These are phyloP conservation scores for Ostrea denselamellosa DNA, from an alignment of 1,140 invertebrate species.

Conservation along the genomic window DNA sequence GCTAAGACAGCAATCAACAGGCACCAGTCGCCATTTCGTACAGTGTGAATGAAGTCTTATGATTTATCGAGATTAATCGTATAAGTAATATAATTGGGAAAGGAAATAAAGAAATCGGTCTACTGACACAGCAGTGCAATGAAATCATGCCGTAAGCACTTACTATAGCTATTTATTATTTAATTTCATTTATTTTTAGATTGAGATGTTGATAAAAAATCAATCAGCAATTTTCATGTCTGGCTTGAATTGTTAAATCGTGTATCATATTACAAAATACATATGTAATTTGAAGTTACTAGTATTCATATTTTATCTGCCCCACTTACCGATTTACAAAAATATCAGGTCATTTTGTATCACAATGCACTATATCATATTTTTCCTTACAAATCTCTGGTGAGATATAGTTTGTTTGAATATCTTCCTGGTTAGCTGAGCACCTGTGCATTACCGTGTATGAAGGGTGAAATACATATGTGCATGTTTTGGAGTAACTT, in stretches of 20 bases:
- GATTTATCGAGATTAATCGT: slow-evolving; percentile 1
- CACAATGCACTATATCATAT: not conserved
- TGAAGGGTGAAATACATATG: too few relatives aligned
- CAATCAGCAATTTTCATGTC: not conserved
- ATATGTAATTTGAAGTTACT: not conserved
- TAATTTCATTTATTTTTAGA: slow-evolving; percentile 5
- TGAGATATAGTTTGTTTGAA: too few relatives aligned
- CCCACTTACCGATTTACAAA: slow-evolving; percentile 24
- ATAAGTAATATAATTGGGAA: slow-evolving; percentile 2
- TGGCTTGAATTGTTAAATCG: not conserved
- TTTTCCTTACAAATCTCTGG: too few relatives aligned
- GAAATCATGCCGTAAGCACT: not conserved
- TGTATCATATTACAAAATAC: slow-evolving; percentile 1
- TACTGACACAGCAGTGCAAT: not conserved
- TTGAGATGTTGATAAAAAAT: not conserved
- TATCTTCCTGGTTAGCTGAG: too few relatives aligned
- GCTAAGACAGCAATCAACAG: not conserved
- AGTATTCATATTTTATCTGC: not conserved
- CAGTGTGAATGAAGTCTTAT: not conserved
- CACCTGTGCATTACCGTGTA: too few relatives aligned
- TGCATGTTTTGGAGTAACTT: too few relatives aligned
- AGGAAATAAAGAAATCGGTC: not conserved
- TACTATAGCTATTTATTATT: not conserved
- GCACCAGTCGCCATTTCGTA: not conserved
- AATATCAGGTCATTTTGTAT: not conserved